These are phyloP conservation scores for Agapornis roseicollis DNA, from an alignment of 2,113 vertebrate genomes.

Conservation along the genomic window DNA sequence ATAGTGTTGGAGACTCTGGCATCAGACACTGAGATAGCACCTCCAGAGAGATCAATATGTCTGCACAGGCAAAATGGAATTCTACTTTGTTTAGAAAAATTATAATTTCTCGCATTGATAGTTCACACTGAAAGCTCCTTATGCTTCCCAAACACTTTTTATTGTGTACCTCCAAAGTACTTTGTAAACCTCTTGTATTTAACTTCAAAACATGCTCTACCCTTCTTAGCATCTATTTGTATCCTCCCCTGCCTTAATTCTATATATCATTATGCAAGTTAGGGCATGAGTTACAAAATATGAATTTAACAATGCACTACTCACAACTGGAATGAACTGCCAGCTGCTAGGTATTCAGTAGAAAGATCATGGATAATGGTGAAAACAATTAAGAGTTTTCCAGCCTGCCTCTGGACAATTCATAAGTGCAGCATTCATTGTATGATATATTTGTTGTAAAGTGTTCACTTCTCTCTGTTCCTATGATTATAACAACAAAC, in stretches of 20 bases:
- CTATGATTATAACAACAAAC: background rate
- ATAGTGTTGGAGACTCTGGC: background rate
- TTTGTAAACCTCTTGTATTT: background rate
- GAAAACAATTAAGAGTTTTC: constrained; percentile 6
- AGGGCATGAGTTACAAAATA: background rate
- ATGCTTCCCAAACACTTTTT: background rate
- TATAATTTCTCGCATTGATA: background rate
- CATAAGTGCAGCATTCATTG: background rate
- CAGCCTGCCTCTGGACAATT: background rate
- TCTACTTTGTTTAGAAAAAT: background rate
- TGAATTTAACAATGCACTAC: background rate
- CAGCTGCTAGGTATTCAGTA: background rate
- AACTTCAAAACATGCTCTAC: background rate
- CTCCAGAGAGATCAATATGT: background rate
- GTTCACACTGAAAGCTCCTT: background rate
- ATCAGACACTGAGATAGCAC: background rate
- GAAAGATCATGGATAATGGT: background rate
- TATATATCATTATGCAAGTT: background rate
- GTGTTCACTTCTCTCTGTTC: constrained; percentile 13
- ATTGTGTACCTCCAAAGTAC: background rate
- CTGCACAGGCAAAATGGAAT: background rate
- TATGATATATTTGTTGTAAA: constrained; percentile 8
- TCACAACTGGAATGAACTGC: background rate
- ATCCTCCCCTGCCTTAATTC: background rate
- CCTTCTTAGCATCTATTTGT: background rate